Base-by-base conservation (phyloP, 2,888 invertebrate species). In the Autographa gamma region DNA sequence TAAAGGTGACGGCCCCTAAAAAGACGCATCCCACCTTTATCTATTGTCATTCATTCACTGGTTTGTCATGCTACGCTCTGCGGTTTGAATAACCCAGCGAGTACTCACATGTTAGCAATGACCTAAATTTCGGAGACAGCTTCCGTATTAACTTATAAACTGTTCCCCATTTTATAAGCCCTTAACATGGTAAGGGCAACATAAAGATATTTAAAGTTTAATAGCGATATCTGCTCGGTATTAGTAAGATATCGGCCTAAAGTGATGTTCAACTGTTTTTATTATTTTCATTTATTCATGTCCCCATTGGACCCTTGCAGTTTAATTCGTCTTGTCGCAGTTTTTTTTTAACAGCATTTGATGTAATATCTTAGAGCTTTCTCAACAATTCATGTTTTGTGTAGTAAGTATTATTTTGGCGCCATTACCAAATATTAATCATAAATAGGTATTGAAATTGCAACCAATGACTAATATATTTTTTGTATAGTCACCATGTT, bases 11-110 rank as follows among this genome's bases (percentile, higher is more conserved):
- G 54, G 54, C 54, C 54, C 54, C 11, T 56, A 56, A 14, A 48
- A 19, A 25, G 9, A 25, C 54, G 54, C 25, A 56, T 25, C 25
- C 11, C 8, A 19, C 19, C 19, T 19, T 25, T 14, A 48, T n/a
- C n/a, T 48, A 48, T n/a, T 48, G 48, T 48, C 48, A 48, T 56
- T 56, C 54, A 13, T 19, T 19, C 54, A 56, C 19, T 56, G 25
- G 4, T 56, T 25, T 25, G 54, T 56, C 54, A 25, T 19, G 18
- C 48, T n/a, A 13, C 19, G 11, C 13, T 19, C 54, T 56, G 54
- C 54, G 54, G 54, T 56, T 56, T 56, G 25, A 56, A 56, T 56
- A 19, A 56, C 54, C 54, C 19, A 19, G 54, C 2, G 54, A 54
- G 18, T 19, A 54, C 19, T 25, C 13, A 25, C 19, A 13, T 25